A percentile compares a stretch with the other conserved stretches of the same genome.
phyloP scores from a whole-genome alignment of 1,140 invertebrate species.

The Ganaspis sp. region DNA sequence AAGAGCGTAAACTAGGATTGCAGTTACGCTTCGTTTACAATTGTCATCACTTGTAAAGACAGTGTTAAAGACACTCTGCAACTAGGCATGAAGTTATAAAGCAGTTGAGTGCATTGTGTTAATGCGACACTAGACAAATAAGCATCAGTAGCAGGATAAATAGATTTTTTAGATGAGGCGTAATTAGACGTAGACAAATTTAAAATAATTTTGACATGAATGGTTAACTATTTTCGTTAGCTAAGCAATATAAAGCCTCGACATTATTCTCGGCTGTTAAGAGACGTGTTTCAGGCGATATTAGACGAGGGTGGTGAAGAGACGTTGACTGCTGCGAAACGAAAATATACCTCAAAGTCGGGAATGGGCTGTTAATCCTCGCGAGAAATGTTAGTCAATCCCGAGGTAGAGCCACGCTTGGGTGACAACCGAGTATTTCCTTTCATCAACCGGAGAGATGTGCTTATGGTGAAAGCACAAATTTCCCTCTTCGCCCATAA shows the following conservation, averaged over 20 bases:
- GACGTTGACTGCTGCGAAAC: slow-evolving; percentile 20
- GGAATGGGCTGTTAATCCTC: slow-evolving; percentile 36
- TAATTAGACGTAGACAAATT: too few relatives aligned
- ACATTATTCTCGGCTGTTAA: slow-evolving; percentile 16
- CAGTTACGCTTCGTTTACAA: slow-evolving; percentile 32
- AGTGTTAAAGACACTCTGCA: background rate
- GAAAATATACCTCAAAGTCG: slow-evolving; percentile 44
- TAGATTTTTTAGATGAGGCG: background rate
- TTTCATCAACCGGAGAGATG: slow-evolving; percentile 5
- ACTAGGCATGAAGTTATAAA: background rate
- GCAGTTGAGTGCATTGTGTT: background rate
- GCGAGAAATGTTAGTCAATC: slow-evolving; percentile 13
- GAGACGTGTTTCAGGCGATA: background rate
- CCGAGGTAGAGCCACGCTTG: background rate
- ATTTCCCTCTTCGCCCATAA: slow-evolving; percentile 5
- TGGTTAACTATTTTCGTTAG: background rate
- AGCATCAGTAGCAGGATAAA: too few relatives aligned
- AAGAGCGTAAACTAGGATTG: slow-evolving; percentile 32
- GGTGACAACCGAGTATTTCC: background rate
- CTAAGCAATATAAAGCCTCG: background rate
- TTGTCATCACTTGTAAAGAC: background rate
- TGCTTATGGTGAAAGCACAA: background rate
- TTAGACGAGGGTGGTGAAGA: slow-evolving; percentile 30
- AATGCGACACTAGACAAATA: too few relatives aligned
- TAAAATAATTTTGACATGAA: background rate